phyloP scores from a whole-genome alignment of 2,888 invertebrate species.

The Cartodere bifasciata region DNA sequence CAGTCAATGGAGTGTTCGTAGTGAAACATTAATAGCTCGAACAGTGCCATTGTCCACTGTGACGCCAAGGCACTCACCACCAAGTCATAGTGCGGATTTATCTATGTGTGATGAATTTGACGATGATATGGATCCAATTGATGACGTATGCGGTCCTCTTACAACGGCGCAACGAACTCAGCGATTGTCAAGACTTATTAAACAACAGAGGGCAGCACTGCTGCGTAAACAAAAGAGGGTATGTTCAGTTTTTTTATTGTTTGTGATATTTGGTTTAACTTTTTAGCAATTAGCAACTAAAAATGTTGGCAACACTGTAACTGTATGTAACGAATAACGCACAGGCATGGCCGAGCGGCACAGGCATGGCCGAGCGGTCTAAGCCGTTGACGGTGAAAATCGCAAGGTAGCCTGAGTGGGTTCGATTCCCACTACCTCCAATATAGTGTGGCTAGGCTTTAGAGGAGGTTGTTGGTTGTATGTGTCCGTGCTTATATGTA shows the following conservation, averaged over 20 bases:
- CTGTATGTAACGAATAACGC: too few species aligned
- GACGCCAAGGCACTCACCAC: slow-evolving; percentile 42
- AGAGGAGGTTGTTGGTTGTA: too few species aligned
- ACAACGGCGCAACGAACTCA: slow-evolving; percentile 58
- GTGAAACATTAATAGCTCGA: slow-evolving; percentile 58
- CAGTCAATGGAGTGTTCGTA: slow-evolving; percentile 55
- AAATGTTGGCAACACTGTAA: too few species aligned
- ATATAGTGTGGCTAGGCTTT: too few species aligned
- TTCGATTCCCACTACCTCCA: too few species aligned
- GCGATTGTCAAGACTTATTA: slow-evolving; percentile 52
- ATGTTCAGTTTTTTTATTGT: slow-evolving; percentile 5
- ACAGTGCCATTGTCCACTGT: slow-evolving; percentile 65
- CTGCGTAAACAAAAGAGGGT: slow-evolving; percentile 14
- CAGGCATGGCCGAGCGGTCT: too few species aligned
- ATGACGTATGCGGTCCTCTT: slow-evolving; percentile 42
- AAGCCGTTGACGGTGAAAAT: too few species aligned
- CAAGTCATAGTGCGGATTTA: slow-evolving; percentile 24
- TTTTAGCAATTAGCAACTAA: too few species aligned
- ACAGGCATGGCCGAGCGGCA: too few species aligned
- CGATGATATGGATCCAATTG: slow-evolving; percentile 30
- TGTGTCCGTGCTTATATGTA: too few species aligned
- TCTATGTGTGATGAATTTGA: slow-evolving; percentile 15
- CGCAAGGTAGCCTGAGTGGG: too few species aligned
- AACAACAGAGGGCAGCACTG: slow-evolving; percentile 41
- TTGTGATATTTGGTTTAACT: too few species aligned